Conservation (phyloP, 1,140 invertebrate species). For the Drosophila grimshawi region DNA sequence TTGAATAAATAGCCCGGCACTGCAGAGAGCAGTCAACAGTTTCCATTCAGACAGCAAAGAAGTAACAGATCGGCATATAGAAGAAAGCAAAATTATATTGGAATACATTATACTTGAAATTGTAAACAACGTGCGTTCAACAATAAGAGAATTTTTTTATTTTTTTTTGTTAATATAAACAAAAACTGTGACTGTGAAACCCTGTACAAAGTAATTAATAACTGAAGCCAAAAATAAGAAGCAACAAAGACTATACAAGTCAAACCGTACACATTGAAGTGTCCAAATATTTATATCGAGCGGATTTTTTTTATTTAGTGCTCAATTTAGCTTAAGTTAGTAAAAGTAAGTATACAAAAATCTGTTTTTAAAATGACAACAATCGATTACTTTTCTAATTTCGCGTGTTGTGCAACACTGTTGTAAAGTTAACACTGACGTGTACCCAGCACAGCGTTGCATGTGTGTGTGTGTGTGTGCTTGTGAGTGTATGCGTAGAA, state of each 20-base stretch:
- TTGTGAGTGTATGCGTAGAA: conserved; percentile 43
- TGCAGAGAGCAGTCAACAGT: conserved; percentile 62
- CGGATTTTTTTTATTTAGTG: conserved; percentile 43
- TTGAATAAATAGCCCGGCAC: conserved; percentile 66
- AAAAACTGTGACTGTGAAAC: conserved; percentile 57
- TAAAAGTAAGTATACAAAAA: conserved; percentile 72
- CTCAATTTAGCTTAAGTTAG: conserved; percentile 57
- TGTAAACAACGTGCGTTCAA: conserved; percentile 32
- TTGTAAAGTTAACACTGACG: conserved; percentile 57
- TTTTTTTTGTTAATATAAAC: conserved; percentile 28
- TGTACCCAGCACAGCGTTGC: conserved; percentile 54
- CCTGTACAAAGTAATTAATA: conserved; percentile 47
- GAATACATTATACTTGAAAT: conserved; percentile 32
- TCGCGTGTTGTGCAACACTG: conserved; percentile 52
- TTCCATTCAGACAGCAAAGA: conserved; percentile 73
- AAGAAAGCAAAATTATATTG: conserved; percentile 28
- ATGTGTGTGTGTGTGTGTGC: conserved; percentile 33
- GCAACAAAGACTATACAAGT: conserved; percentile 64
- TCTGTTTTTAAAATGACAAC: conserved; percentile 9
- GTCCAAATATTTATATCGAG: conserved; percentile 43
- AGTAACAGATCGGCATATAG: conserved; percentile 57
- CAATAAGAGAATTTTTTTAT: conserved; percentile 39
- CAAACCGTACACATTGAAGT: conserved; percentile 51
- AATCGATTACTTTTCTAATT: conserved; percentile 28
- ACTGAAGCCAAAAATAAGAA: conserved; percentile 65